Evolutionary conservation across 1,140 invertebrate species (phyloP).

Genomic region (Melanaphis sacchari): DNA sequence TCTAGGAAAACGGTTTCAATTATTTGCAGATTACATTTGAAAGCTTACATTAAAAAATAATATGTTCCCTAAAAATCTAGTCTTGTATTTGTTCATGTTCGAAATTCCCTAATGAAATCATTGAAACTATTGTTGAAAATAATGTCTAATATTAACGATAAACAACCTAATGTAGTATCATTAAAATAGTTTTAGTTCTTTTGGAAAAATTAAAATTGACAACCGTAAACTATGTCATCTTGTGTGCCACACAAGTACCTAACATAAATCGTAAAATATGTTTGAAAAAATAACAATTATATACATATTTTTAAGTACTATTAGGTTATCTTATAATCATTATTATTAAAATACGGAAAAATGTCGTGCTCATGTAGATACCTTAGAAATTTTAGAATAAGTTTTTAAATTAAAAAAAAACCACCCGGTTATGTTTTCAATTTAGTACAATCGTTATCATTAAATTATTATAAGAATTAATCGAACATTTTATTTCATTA

Average conservation of each 20-base stretch:
- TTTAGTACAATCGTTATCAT: slow-evolving; percentile 58
- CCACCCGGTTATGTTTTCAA: slow-evolving; percentile 57
- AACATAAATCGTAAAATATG: slow-evolving; percentile 38
- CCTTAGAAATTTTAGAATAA: slow-evolving; percentile 53
- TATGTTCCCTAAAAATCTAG: not conserved
- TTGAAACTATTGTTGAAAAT: slow-evolving; percentile 17
- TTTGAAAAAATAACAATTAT: slow-evolving; percentile 29
- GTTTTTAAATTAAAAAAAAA: slow-evolving; percentile 55
- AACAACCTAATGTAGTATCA: not conserved
- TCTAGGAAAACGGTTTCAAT: slow-evolving; percentile 22
- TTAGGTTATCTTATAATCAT: slow-evolving; percentile 53
- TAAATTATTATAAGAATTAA: slow-evolving; percentile 57
- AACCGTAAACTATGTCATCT: slow-evolving; percentile 5
- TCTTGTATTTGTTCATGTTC: not conserved
- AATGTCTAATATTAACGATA: not conserved
- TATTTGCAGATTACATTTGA: not conserved
- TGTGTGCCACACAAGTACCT: not conserved
- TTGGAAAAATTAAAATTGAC: slow-evolving; percentile 25
- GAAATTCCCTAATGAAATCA: slow-evolving; percentile 11
- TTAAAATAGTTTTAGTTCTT: slow-evolving; percentile 25
- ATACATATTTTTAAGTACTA: slow-evolving; percentile 50
- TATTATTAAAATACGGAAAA: slow-evolving; percentile 49
- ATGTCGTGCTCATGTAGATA: slow-evolving; percentile 55
- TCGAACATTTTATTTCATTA: slow-evolving; percentile 49
- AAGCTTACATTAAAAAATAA: not conserved